Percentiles rank a stretch among this genome's conserved stretches.
phyloP scores from a whole-genome alignment of 2,888 invertebrate species.

The Balanococcus diminutus region DNA sequence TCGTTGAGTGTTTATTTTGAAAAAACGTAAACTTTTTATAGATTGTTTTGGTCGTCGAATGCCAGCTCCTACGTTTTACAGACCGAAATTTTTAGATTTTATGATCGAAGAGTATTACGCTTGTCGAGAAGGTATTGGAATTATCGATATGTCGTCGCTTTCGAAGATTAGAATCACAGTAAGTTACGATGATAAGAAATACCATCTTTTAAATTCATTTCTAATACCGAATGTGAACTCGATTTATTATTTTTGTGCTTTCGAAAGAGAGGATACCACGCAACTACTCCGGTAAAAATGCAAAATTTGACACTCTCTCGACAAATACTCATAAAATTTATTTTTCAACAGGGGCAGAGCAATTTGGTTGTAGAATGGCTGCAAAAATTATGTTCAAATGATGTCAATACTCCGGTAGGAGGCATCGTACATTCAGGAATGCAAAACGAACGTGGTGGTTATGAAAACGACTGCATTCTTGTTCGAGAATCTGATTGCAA shows the following conservation, averaged over 20 bases:
- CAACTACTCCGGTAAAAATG: background rate
- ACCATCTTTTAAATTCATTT: background rate
- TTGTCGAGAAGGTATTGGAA: constrained; percentile 76
- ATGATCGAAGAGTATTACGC: constrained; percentile 75
- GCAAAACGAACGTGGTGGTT: constrained; percentile 74
- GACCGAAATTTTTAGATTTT: constrained; percentile 72
- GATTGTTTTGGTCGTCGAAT: constrained; percentile 21
- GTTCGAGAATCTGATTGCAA: constrained; percentile 68
- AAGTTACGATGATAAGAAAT: constrained; percentile 58
- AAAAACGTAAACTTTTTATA: constrained; percentile 25
- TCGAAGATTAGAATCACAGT: constrained; percentile 77
- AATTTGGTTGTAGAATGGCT: constrained; percentile 68
- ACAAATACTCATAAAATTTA: no score
- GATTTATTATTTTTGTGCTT: background rate
- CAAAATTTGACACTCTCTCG: background rate
- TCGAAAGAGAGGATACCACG: constrained; percentile 24
- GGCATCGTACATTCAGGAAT: constrained; percentile 73
- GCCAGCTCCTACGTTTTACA: constrained; percentile 70
- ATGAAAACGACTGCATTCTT: constrained; percentile 76
- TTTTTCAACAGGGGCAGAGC: constrained; percentile 55
- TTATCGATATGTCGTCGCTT: constrained; percentile 80
- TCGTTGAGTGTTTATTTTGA: background rate
- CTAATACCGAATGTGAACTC: background rate
- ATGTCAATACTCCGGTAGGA: constrained; percentile 70
- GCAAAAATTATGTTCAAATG: constrained; percentile 72